Percentiles rank a stretch among this genome's conserved stretches.
Conservation (phyloP, 2,113 vertebrate genomes). For the Tringa solitaria region DNA sequence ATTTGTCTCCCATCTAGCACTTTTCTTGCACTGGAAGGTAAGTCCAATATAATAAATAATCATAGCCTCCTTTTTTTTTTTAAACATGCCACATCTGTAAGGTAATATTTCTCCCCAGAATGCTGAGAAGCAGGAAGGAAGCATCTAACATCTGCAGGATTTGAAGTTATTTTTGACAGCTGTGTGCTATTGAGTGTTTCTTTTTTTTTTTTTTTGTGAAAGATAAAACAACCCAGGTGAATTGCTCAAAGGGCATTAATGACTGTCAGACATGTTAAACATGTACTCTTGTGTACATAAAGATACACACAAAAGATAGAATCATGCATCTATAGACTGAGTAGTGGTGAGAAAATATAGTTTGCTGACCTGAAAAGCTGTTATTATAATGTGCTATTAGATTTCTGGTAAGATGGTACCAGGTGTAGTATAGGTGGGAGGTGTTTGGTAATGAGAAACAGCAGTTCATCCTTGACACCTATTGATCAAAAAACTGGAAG, state of each 20-base stretch:
- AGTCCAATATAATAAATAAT: slow-evolving; percentile 16
- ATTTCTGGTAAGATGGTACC: background rate
- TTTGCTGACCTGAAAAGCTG: background rate
- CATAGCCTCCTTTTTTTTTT: background rate
- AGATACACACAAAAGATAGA: background rate
- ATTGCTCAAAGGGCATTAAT: slow-evolving; percentile 29
- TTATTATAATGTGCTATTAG: background rate
- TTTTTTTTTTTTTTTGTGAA: background rate
- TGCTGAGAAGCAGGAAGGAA: slow-evolving; percentile 34
- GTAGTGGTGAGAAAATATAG: background rate
- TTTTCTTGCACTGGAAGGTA: slow-evolving; percentile 40
- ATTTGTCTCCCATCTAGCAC: slow-evolving; percentile 5
- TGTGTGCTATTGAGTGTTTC: background rate
- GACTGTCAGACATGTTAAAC: slow-evolving; percentile 12
- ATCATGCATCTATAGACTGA: background rate
- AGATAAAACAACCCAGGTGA: slow-evolving; percentile 34
- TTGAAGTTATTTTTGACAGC: slow-evolving; percentile 26
- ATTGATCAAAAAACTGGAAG: background rate
- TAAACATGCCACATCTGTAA: slow-evolving; percentile 20
- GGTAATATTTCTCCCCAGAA: slow-evolving; percentile 32
- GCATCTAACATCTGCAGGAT: slow-evolving; percentile 43
- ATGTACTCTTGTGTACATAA: background rate
- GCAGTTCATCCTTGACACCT: background rate
- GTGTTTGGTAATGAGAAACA: background rate
- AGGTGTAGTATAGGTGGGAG: background rate